These are phyloP conservation scores for Pseudocheirus occidentalis DNA, from an alignment of 2,797 vertebrate species.

Conservation along the genomic window DNA sequence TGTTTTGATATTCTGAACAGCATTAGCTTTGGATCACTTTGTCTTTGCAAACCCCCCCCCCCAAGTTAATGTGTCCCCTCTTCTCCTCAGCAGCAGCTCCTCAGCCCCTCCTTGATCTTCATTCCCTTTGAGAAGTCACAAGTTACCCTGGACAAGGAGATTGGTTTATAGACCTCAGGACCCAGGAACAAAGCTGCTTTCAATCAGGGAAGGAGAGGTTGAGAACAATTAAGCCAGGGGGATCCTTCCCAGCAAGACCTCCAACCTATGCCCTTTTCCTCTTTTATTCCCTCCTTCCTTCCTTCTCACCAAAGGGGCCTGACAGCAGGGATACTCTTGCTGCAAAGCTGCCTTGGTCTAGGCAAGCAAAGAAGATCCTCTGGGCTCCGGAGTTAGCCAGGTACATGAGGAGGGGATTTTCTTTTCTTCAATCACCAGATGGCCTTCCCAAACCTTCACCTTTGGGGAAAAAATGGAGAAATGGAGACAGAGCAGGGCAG, in stretches of 20 bases:
- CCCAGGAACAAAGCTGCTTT: slow-evolving; percentile 64
- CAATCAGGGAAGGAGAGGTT: slow-evolving; percentile 12
- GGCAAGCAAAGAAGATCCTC: not conserved
- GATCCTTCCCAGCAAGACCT: not conserved
- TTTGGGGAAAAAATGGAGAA: not conserved
- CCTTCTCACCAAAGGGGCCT: not conserved
- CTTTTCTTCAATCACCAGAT: not conserved
- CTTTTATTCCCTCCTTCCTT: not conserved
- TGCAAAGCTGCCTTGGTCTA: not conserved
- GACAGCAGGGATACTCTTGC: not conserved
- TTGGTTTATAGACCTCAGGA: slow-evolving; percentile 55
- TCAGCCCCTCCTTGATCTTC: not conserved
- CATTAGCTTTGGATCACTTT: not conserved
- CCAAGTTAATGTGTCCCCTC: not conserved
- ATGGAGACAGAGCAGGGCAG: not conserved
- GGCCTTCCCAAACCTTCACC: not conserved
- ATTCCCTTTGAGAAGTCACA: slow-evolving; percentile 44
- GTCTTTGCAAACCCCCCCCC: not conserved
- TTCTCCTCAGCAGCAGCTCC: not conserved
- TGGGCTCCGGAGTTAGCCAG: not conserved
- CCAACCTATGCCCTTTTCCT: not conserved
- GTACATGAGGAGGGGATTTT: not conserved
- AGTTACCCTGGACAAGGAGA: not conserved
- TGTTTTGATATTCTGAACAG: not conserved
- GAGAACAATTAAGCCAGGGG: not conserved